These are phyloP conservation scores for Neoitamus cyanurus DNA, from an alignment of 2,888 invertebrate genomes.

Conservation along the genomic window DNA sequence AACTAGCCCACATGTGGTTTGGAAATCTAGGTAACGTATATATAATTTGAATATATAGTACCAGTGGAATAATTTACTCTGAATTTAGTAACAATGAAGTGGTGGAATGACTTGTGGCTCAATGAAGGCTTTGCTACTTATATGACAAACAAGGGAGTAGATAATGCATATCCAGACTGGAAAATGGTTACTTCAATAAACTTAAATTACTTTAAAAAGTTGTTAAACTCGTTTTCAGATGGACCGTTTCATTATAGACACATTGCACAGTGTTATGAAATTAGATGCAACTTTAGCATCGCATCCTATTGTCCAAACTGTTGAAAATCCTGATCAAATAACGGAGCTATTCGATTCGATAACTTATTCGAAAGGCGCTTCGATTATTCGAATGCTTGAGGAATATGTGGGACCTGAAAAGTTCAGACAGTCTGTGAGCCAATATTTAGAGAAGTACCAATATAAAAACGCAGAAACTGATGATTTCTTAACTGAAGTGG, in stretches of 20 bases:
- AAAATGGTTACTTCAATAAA: slow-evolving; percentile 72
- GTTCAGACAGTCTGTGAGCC: slow-evolving; percentile 79
- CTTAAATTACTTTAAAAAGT: slow-evolving; percentile 6
- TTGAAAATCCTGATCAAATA: slow-evolving; percentile 88
- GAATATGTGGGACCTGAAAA: slow-evolving; percentile 74
- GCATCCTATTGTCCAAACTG: slow-evolving; percentile 89
- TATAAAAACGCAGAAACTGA: slow-evolving; percentile 84
- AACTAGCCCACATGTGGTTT: slow-evolving; percentile 96
- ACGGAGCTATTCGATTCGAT: slow-evolving; percentile 91
- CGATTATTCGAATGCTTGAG: slow-evolving; percentile 89
- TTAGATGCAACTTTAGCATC: slow-evolving; percentile 85
- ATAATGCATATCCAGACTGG: slow-evolving; percentile 80
- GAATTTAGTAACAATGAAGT: slow-evolving; percentile 83
- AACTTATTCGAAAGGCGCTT: slow-evolving; percentile 93
- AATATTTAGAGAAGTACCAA: slow-evolving; percentile 76
- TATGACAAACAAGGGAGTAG: slow-evolving; percentile 84
- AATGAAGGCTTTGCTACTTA: slow-evolving; percentile 95
- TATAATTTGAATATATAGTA: not conserved
- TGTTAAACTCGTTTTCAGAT: slow-evolving; percentile 67
- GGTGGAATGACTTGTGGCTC: slow-evolving; percentile 95
- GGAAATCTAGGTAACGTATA: slow-evolving; percentile 79
- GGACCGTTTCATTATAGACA: slow-evolving; percentile 79
- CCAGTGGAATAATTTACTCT: not conserved
- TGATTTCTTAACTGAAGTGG: slow-evolving; percentile 73
- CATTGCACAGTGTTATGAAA: slow-evolving; percentile 78